Base-by-base conservation (phyloP, 2,113 vertebrate species). In the Mus spicilegus region DNA sequence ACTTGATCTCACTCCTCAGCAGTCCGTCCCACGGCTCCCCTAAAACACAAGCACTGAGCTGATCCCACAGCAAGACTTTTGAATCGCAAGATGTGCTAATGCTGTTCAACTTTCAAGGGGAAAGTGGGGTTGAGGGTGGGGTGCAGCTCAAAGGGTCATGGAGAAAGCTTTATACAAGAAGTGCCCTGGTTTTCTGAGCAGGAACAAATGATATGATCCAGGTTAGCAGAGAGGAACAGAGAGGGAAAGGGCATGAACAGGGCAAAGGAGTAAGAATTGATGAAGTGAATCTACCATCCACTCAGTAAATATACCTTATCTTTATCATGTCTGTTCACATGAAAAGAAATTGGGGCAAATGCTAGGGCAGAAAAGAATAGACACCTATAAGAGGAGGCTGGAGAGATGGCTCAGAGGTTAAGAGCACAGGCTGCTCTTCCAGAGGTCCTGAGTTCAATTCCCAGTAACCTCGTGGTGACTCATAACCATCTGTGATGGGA, bases 141-240 rank as follows among this genome's bases (percentile, higher is more conserved):
- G 39, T 1, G n/a, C 1, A n/a, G 36, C 33, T 22, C 9, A 82
- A 67, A 76, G 80, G 42, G 16, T 24, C n/a, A n/a, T 11, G 46
- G 36, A 58, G 88, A 90, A 86, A 85, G 7, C 22, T 87, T 89
- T 70, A 14, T 36, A 42, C 49, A 93, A 58, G 51, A 96, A 63
- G 76, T 16, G 39, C 46, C 46, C 24, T 54, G 69, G 61, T 20
- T 92, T 93, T 90, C 42, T 33, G 67, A 65, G 69, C 70, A 17
- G 72, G 69, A 70, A 85, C 14, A 81, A 87, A 63, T 24, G 33
- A 20, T 46, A 72, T 28, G 33, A 67, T 24, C n/a, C 73, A 49
- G 58, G 9, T 85, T 89, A 91, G 67, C 9, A 39, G 19, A 49
- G 70, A 93, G 7, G 46, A 65, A 49, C 3, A 7, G 20, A 82